A percentile compares a stretch with the other conserved stretches of the same genome.
phyloP scores from a whole-genome alignment of 2,797 vertebrate genomes.

The Geotrypetes seraphini region DNA sequence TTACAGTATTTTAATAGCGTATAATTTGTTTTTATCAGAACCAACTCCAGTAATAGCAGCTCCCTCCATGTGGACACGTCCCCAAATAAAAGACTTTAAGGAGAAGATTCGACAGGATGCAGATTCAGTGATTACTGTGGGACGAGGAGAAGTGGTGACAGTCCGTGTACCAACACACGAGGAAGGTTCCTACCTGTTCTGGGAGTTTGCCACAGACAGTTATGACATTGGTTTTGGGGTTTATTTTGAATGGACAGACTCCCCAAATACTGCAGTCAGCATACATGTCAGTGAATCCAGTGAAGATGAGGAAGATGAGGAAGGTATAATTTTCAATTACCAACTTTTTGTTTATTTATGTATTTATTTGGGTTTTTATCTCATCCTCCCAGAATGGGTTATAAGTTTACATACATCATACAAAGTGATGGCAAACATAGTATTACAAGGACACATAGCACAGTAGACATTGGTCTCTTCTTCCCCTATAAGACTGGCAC shows the following conservation, averaged over 20 bases:
- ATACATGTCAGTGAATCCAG: slow-evolving; percentile 98
- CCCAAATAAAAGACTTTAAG: slow-evolving; percentile 97
- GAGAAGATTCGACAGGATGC: slow-evolving; percentile 96
- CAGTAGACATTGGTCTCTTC: too few relatives aligned
- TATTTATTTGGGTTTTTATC: too few relatives aligned
- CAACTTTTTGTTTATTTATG: too few relatives aligned
- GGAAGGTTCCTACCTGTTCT: slow-evolving; percentile 95
- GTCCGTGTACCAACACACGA: slow-evolving; percentile 95
- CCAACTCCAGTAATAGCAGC: slow-evolving; percentile 86
- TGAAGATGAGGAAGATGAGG: slow-evolving; percentile 94
- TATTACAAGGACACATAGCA: too few relatives aligned
- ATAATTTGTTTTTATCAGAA: slow-evolving; percentile 49
- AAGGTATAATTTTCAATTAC: slow-evolving; percentile 55
- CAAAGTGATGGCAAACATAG: too few relatives aligned
- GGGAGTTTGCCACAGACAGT: slow-evolving; percentile 98
- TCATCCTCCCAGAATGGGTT: too few relatives aligned
- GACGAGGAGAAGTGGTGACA: slow-evolving; percentile 94
- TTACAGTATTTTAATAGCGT: not conserved
- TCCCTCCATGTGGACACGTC: slow-evolving; percentile 97
- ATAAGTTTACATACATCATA: too few relatives aligned
- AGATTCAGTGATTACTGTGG: slow-evolving; percentile 95
- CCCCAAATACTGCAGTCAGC: slow-evolving; percentile 88
- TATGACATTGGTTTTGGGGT: slow-evolving; percentile 98
- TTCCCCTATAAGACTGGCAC: too few relatives aligned
- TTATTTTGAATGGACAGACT: slow-evolving; percentile 98